A percentile compares a stretch with the other conserved stretches of the same genome.
Conservation (phyloP, 1,140 invertebrate genomes). For the Zaprionus africanus region DNA sequence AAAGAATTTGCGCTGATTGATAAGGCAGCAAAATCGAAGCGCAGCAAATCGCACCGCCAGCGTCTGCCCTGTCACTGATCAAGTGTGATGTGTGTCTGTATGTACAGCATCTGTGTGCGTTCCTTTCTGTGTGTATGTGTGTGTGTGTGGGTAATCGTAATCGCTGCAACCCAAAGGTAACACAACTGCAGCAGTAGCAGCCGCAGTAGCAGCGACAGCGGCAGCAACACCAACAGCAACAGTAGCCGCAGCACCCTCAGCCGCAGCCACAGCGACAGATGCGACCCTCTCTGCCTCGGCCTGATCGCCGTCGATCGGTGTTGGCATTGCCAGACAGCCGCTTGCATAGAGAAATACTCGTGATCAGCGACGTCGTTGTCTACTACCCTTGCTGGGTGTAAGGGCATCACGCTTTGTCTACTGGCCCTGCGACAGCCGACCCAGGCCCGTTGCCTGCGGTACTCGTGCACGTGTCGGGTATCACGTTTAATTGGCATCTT, state of each 20-base stretch:
- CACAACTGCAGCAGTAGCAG: slow-evolving; percentile 41
- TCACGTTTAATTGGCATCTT: not conserved
- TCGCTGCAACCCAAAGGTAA: slow-evolving; percentile 69
- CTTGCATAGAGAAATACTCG: slow-evolving; percentile 65
- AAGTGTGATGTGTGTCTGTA: slow-evolving; percentile 23
- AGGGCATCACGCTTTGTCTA: slow-evolving; percentile 5
- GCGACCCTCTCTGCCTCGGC: slow-evolving; percentile 23
- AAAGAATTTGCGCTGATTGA: slow-evolving; percentile 73
- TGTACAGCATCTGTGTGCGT: not conserved
- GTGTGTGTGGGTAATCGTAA: slow-evolving; percentile 37
- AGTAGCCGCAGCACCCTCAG: slow-evolving; percentile 25
- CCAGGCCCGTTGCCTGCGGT: not conserved
- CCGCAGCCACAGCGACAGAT: slow-evolving; percentile 15
- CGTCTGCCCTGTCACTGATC: slow-evolving; percentile 70
- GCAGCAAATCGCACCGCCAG: slow-evolving; percentile 60
- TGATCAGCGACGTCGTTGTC: slow-evolving; percentile 63
- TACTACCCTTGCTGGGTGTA: slow-evolving; percentile 35
- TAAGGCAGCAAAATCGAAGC: slow-evolving; percentile 70
- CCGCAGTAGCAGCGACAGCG: slow-evolving; percentile 25
- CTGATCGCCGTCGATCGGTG: slow-evolving; percentile 5
- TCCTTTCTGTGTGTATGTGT: not conserved
- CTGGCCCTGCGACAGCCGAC: slow-evolving; percentile 6
- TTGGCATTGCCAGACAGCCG: slow-evolving; percentile 47
- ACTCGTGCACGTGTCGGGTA: not conserved
- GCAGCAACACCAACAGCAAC: slow-evolving; percentile 37